Evolutionary conservation across 64 coral and sea anemone genomes (phyloP), one percentile per base, ranked within the genome.

Genomic region (Stichodactyla helianthus): DNA sequence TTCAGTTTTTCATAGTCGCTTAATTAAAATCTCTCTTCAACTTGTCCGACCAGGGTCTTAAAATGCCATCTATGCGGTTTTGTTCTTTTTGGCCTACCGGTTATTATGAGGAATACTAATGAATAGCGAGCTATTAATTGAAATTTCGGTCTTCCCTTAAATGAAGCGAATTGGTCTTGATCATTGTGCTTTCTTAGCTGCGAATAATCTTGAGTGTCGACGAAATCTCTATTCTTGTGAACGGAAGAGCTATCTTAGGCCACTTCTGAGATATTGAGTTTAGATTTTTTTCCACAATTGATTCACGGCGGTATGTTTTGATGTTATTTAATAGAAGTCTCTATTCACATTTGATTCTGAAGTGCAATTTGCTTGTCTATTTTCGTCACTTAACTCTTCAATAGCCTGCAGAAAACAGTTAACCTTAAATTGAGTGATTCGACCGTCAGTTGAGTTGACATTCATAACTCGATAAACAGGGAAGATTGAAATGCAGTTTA

Each of bases 21-120:
- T 74, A 74, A 74, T 74, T 74, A 74, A 74, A 31, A 74, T 74
- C 68, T 12, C 63, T 20, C 63, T 68, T 68, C 63, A 68, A 20
- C 7, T n/a, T 23, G 68, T 11, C 68, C 68, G 68, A 74, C n/a
- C n/a, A 74, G 12, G 22, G 4, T 13, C 10, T 31, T 23, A n/a
- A 7, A 68, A 68, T 68, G n/a, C 63, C 63, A 68, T 68, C 18
- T 5, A 20, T 20, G 63, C 25, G 68, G 68, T 74, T 74, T 9
- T 65, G 22, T 11, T 25, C 25, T 31, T 31, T 70, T 70, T 26
- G 4, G 25, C 26, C 23, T 31, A 8, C 68, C 68, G 68, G 8
- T 74, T 74, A 74, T 74, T 74, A 74, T n/a, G 5, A 27, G 7
- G 22, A 71, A 71, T 71, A 23, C 65, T 71, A 71, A 71, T 71